These are phyloP conservation scores for Lycocorax pyrrhopterus DNA, from an alignment of 2,113 vertebrate genomes.

Conservation along the genomic window DNA sequence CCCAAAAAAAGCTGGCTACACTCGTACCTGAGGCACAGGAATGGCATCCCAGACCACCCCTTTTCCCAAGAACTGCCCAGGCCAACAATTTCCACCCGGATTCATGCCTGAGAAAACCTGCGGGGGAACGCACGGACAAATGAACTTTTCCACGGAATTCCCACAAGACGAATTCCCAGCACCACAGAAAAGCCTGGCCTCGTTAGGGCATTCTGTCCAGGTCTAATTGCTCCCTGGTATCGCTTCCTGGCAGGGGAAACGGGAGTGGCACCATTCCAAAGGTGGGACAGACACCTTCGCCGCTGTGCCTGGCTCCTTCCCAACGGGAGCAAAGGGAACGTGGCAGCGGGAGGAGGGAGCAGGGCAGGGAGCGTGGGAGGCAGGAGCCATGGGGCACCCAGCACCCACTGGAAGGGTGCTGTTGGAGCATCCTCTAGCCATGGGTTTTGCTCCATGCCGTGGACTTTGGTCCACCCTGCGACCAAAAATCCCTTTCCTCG, in stretches of 20 bases:
- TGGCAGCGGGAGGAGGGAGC: neutral
- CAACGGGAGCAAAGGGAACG: neutral
- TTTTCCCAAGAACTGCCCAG: neutral
- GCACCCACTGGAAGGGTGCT: neutral
- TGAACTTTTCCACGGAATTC: neutral
- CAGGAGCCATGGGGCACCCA: neutral
- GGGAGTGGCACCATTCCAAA: neutral
- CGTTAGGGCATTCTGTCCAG: neutral
- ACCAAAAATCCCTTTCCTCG: neutral
- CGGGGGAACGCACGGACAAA: fast-evolving
- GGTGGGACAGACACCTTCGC: neutral
- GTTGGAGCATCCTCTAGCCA: neutral
- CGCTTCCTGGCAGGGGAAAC: neutral
- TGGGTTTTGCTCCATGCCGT: neutral
- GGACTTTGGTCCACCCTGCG: fast-evolving
- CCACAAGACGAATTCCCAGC: neutral
- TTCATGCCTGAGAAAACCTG: neutral
- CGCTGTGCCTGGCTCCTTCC: neutral
- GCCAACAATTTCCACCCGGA: neutral
- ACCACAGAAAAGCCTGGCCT: neutral
- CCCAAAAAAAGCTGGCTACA: neutral
- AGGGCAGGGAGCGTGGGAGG: neutral
- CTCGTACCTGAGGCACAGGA: neutral
- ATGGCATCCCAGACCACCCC: neutral
- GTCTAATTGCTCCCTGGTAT: neutral